Evolutionary conservation across 2,113 vertebrate species (phyloP).

Genomic region (Gnathochromis pfefferi): DNA sequence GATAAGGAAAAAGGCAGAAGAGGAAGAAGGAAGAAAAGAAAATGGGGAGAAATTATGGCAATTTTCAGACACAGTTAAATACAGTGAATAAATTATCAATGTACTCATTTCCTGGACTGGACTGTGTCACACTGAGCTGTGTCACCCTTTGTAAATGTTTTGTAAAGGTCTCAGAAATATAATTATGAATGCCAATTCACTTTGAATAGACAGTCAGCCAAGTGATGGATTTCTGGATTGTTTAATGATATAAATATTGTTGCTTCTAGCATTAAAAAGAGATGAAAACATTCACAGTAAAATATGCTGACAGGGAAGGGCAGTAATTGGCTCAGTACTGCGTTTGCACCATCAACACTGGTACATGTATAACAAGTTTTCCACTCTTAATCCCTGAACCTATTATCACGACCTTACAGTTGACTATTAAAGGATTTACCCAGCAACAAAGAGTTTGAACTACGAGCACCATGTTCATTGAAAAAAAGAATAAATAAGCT

Average conservation of each 20-base stretch:
- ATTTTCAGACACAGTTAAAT: neutral
- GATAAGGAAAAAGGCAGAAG: neutral
- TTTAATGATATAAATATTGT: neutral
- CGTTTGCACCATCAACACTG: neutral
- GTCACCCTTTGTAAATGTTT: neutral
- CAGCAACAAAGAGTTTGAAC: neutral
- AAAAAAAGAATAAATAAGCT: neutral
- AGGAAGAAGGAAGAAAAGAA: neutral
- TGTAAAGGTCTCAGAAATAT: neutral
- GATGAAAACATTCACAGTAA: neutral
- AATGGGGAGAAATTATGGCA: neutral
- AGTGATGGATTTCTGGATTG: neutral
- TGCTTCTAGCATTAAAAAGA: neutral
- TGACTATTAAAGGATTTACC: neutral
- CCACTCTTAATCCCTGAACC: neutral
- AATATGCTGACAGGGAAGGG: neutral
- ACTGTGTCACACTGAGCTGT: neutral
- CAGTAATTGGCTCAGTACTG: neutral
- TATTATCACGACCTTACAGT: neutral
- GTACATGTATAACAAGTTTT: neutral
- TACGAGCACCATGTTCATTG: neutral
- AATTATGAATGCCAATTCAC: neutral
- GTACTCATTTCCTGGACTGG: neutral
- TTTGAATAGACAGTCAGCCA: neutral
- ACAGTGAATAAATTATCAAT: rapidly evolving